Evolutionary conservation across 2,888 invertebrate genomes (phyloP).

Genomic region (Tanytarsus gracilentus): DNA sequence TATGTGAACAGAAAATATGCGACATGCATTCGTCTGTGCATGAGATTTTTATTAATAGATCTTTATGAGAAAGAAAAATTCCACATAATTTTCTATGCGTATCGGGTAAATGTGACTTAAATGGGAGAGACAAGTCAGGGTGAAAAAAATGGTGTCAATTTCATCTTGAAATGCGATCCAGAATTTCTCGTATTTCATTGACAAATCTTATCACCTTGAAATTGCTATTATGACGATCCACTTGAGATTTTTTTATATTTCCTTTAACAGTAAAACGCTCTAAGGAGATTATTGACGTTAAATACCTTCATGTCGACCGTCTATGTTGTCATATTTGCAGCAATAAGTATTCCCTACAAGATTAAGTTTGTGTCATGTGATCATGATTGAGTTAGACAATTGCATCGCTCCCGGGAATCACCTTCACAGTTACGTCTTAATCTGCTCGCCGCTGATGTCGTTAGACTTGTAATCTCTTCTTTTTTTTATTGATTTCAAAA

Average conservation of each 20-base stretch:
- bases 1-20: too few relatives aligned
- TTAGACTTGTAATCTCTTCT: constrained; percentile 7
- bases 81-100: background rate
- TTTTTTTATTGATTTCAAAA: constrained; percentile 9
- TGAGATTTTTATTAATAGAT: constrained; percentile 6
- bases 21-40: background rate
- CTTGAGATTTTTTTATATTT: background rate
- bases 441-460: background rate
- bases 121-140: too few relatives aligned
- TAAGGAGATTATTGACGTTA: too few relatives aligned
- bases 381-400: too few relatives aligned
- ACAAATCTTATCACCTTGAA: constrained; percentile 2
- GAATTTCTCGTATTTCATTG: background rate
- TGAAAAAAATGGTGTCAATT: background rate
- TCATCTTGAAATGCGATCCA: background rate
- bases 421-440: background rate
- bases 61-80: constrained; percentile 4
- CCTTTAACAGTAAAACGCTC: background rate
- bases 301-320: too few relatives aligned
- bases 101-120: background rate
- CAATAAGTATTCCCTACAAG: too few relatives aligned
- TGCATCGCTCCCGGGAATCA: too few relatives aligned
- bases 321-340: too few relatives aligned
- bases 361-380: too few relatives aligned
- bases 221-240: background rate